Base-by-base conservation (phyloP, 2,888 invertebrate genomes). In the Caenorhabditis becei region DNA sequence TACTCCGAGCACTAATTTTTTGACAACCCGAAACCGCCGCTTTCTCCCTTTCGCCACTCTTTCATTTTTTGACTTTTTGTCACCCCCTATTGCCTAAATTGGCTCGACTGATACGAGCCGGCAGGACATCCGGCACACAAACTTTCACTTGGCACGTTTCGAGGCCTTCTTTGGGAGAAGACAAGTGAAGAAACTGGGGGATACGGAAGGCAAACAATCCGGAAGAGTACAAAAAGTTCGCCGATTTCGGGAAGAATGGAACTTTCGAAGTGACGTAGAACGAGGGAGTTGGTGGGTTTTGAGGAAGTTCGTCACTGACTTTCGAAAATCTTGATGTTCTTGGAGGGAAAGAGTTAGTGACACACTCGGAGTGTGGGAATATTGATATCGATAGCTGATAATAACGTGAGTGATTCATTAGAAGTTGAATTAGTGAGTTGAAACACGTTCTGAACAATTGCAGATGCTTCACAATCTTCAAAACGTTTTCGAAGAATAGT, bases 31-130 rank as follows among this genome's bases (percentile, higher is more conserved):
- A 51, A 63, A 20, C 58, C 44, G 37, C 37, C 20, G 7, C 62
- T 37, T 35, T 28, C 18, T 37, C 28, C 41, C 51, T 32, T 41
- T 41, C 59, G 23, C 24, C 18, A 14, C 23, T 51, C 32, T 72
- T 72, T 74, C 58, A 49, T 75, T 75, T 75, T 75, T 75, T 58
- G 66, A 66, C 66, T 74, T 74, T 74, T 75, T 66, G 66, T 61
- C 75, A 75, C 66, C 16, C 23, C 20, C 23, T 26, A 7, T 53
- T 14, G 59, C 24, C 61, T 75, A 75, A 75, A 75, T 75, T 75
- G 75, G 66, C 75, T 75, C 59, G 65, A 75, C 75, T 75, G 75
- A 75, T 75, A 75, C 75, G 66, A 75, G 61, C 41, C 28, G 49
- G 49, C 74, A 65, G 74, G 59, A 74, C 65, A 51, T 74, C 74